phyloP scores from a whole-genome alignment of 2,113 vertebrate genomes.

The human region DNA sequence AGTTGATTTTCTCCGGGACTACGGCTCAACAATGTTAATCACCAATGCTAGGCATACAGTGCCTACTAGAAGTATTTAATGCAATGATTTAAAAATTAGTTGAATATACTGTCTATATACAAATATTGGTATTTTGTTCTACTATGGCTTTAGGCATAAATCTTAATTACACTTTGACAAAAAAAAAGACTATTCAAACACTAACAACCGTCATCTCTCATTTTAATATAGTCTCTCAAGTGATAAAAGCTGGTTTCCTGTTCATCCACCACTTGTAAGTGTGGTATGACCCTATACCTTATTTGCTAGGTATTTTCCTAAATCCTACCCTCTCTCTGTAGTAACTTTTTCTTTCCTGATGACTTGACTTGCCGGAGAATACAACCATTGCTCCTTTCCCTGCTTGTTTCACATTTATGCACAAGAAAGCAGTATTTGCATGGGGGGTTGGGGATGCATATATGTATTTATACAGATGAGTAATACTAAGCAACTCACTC shows the following conservation, averaged over 20 bases:
- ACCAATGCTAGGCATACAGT: too few species aligned
- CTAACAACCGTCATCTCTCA: not conserved
- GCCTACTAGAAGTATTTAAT: too few species aligned
- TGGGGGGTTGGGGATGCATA: accelerated
- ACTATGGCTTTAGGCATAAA: not conserved
- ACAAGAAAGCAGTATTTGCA: not conserved
- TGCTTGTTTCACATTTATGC: not conserved
- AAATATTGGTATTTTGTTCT: not conserved
- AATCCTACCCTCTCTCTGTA: not conserved
- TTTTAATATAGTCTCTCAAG: not conserved
- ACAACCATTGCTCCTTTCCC: not conserved
- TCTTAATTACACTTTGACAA: not conserved
- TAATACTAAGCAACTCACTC: not conserved
- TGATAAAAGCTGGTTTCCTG: not conserved
- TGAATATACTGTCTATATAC: not conserved
- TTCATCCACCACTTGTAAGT: not conserved
- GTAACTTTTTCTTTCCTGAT: not conserved
- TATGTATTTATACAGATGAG: not conserved
- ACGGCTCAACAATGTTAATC: not conserved
- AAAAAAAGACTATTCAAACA: not conserved
- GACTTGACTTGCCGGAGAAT: not conserved
- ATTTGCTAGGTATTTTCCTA: not conserved
- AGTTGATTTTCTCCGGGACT: not conserved
- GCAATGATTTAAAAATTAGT: not conserved
- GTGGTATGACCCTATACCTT: not conserved